Percentiles rank a stretch among this genome's conserved stretches.
phyloP scores from a whole-genome alignment of 2,113 vertebrate genomes.

The Phalacrocorax aristotelis region DNA sequence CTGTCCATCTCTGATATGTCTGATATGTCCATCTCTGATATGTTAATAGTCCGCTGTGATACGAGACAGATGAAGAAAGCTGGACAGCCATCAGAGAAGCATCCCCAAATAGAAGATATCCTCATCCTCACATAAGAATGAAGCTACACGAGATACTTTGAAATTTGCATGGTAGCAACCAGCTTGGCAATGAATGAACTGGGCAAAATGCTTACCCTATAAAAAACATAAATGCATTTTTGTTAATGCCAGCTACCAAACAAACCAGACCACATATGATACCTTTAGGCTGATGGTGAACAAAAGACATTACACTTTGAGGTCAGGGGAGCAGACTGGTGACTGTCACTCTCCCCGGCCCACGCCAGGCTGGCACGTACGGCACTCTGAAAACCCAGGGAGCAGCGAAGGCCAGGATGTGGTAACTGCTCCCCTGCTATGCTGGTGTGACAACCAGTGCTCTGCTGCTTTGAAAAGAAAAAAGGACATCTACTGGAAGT shows the following conservation, averaged over 20 bases:
- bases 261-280: background rate
- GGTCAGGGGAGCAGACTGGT: background rate
- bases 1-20: background rate
- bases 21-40: background rate
- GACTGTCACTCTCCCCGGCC: background rate
- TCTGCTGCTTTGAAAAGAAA: background rate
- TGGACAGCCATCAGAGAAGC: background rate
- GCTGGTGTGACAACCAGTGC: background rate
- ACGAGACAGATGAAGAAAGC: background rate
- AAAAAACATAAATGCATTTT: background rate
- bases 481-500: conserved; percentile 19
- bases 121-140: background rate
- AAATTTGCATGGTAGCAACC: background rate
- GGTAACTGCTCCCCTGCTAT: background rate
- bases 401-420: background rate
- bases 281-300: background rate
- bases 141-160: background rate
- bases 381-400: conserved; percentile 1
- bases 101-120: background rate
- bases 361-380: background rate
- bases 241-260: background rate
- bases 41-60: background rate
- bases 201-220: background rate
- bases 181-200: conserved; percentile 14
- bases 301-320: background rate